Base-by-base conservation (phyloP, 2,113 vertebrate species). In the Chaetodon trifascialis region DNA sequence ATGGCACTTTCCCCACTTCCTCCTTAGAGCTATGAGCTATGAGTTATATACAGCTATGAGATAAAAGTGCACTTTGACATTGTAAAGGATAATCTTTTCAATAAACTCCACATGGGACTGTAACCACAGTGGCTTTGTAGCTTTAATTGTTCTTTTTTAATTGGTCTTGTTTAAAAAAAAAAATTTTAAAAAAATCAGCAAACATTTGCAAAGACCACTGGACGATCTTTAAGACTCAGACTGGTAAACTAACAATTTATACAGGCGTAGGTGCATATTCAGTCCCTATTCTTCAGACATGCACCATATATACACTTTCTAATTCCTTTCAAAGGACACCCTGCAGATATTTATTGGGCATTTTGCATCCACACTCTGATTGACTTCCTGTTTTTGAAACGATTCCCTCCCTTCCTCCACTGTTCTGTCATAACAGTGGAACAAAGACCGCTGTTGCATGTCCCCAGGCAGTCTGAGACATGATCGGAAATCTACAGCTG, bases 351-450 rank as follows among this genome's bases (percentile, higher is more conserved):
- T 38, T 52, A 30, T 16, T 47, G 36, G 63, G 40, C 0, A 1
- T 73, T 87, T 77, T 64, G 54, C 2, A 52, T 69, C 52, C 34
- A 4, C 54, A 70, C 67, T 23, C 59, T 75, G 73, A 64, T 7
- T 40, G 4, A 75, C 60, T 88, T 89, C 81, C 83, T 85, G 80
- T 84, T 89, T 82, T 87, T 67, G 9, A 81, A 74, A 55, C 0
- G 0, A 36, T 47, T 38, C 64, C 46, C 56, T 44, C 66, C 67
- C 51, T 79, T 74, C 72, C 69, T 62, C 23, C 17, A 23, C 60
- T 79, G 55, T 15, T 58, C 64, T 79, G 80, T 80, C 63, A 75
- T 44, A 89, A 62, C 47, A 85, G 30, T 81, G 73, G 59, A 85
- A 82, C 76, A 84, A 78, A 86, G 67, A 76, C 44, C 72, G 59